Evolutionary conservation across 2,797 vertebrate species (phyloP), one percentile per base, ranked within the genome.

Genomic region (Macroramphosus scolopax): DNA sequence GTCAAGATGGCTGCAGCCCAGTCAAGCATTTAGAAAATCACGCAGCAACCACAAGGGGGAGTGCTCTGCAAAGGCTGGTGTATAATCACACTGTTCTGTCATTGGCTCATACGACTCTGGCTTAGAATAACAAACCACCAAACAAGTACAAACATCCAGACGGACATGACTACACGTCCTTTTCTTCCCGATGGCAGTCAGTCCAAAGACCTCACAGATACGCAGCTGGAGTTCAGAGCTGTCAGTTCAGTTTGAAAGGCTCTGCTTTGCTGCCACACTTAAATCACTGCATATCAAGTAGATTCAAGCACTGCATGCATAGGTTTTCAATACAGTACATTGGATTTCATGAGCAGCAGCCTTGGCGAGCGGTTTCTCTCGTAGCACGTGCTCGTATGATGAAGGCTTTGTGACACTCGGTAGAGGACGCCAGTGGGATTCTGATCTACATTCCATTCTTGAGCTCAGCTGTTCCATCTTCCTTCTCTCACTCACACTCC

Each of bases 291-390:
- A 54, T 68, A 38, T 56, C n/a, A 38, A 63, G 63, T 17, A 50
- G 56, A 34, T 51, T 67, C 42, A 56, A 63, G 57, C 62, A 57
- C 66, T 40, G 70, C 66, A 76, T 78, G 73, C 69, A 77, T 75
- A 82, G 72, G 13, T 60, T 44, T 28, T 31, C 25, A 51, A 63
- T 75, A 79, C 80, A 79, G 78, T 77, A 81, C 75, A 24, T 55
- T 48, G 1, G 69, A 77, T 66, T 60, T 72, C 18, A 56, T 11
- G 34, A 60, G 71, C 60, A 61, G 72, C 59, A 36, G 69, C 30
- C 51, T 60, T 31, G 11, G 30, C 37, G 35, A 31, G 59, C 38
- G 12, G 44, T 60, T 72, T 45, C 52, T 9, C 67, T 20, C 12
- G 56, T n/a, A n/a, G n/a, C n/a, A n/a, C n/a, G n/a, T 22, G 65